phyloP scores from a whole-genome alignment of 2,888 invertebrate species.

The Volucella inanis region DNA sequence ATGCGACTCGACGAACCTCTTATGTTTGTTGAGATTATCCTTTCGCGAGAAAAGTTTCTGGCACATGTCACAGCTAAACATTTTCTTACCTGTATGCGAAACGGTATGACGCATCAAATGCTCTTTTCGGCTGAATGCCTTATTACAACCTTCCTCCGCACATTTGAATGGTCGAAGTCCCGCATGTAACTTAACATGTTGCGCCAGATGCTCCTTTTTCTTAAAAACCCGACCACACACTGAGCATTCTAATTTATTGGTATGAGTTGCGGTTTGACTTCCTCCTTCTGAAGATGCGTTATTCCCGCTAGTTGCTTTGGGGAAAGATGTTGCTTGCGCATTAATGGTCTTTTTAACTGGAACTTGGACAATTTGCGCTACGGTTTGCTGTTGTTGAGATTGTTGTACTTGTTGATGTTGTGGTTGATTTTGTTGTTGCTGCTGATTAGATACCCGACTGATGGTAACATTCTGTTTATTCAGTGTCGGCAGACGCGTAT shows the following conservation, averaged over 20 bases:
- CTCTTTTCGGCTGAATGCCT: slow-evolving; percentile 88
- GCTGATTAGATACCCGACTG: slow-evolving; percentile 78
- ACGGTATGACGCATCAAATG: slow-evolving; percentile 87
- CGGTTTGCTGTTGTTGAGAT: slow-evolving; percentile 43
- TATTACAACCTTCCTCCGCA: slow-evolving; percentile 85
- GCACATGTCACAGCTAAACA: slow-evolving; percentile 86
- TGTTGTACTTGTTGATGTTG: slow-evolving; percentile 46
- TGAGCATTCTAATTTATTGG: slow-evolving; percentile 83
- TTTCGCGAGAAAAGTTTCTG: slow-evolving; percentile 84
- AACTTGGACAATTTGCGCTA: slow-evolving; percentile 43
- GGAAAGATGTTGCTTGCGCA: slow-evolving; percentile 5
- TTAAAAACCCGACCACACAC: slow-evolving; percentile 87
- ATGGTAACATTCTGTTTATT: slow-evolving; percentile 82
- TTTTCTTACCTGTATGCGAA: slow-evolving; percentile 87
- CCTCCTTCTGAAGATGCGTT: slow-evolving; percentile 45
- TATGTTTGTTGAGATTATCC: slow-evolving; percentile 83
- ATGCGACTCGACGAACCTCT: slow-evolving; percentile 77
- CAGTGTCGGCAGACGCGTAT: slow-evolving; percentile 77
- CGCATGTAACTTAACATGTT: slow-evolving; percentile 87
- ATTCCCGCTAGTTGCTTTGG: slow-evolving; percentile 48
- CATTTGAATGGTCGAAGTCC: slow-evolving; percentile 88
- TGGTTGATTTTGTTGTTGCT: slow-evolving; percentile 75
- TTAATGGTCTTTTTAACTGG: slow-evolving; percentile 43
- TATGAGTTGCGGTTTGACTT: slow-evolving; percentile 50
- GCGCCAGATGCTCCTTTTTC: slow-evolving; percentile 88